Evolutionary conservation across 2,797 vertebrate genomes (phyloP).

Genomic region (Kryptopterus vitreolus): DNA sequence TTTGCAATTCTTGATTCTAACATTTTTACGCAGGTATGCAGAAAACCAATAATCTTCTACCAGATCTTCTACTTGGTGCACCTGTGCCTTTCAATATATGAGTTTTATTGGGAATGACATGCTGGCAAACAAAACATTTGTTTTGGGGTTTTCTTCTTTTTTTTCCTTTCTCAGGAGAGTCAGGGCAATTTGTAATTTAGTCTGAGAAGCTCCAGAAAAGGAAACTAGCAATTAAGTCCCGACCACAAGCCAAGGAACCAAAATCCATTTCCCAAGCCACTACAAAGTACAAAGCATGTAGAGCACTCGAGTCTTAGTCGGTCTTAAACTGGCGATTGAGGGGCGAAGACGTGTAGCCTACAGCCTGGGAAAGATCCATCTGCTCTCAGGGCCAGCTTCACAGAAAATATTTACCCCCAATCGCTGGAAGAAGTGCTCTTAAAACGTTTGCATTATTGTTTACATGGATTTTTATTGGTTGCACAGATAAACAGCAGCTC

Average conservation of each 20-base stretch:
- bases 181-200: conserved; percentile 58
- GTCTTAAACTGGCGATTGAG: conserved; percentile 1
- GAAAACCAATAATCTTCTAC: neutral
- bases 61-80: neutral
- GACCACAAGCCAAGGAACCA: conserved; percentile 41
- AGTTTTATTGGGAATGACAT: conserved; percentile 2
- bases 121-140: conserved; percentile 35
- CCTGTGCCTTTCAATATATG: neutral
- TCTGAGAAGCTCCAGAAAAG: conserved; percentile 47
- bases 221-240: conserved; percentile 54
- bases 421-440: too few relatives aligned
- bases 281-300: conserved; percentile 40
- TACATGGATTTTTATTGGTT: neutral
- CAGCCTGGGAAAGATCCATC: conserved; percentile 34
- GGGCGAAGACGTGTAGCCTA: conserved; percentile 8
- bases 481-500: neutral
- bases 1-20: neutral
- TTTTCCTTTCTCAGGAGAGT: conserved; percentile 25
- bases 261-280: conserved; percentile 44
- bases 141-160: conserved; percentile 38
- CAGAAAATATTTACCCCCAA: neutral
- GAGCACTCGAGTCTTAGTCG: conserved; percentile 7
- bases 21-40: neutral
- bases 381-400: conserved; percentile 21
- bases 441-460: neutral